phyloP scores from a whole-genome alignment of 1,140 invertebrate genomes.

The Ephestia elutella region DNA sequence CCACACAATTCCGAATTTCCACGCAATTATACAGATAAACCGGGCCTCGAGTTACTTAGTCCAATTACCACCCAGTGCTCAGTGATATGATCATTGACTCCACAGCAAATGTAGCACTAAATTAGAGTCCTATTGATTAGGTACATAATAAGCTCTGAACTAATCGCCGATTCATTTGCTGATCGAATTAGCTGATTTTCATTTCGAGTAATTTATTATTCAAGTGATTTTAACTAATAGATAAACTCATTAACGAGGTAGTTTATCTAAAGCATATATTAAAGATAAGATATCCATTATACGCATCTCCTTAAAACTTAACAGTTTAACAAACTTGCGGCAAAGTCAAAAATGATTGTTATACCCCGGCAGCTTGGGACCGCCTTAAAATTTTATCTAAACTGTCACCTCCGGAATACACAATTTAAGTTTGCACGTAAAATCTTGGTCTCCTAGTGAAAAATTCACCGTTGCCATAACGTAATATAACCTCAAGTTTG shows the following conservation, averaged over 20 bases:
- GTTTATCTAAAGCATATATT: no score
- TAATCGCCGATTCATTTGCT: background rate
- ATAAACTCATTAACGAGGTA: no score
- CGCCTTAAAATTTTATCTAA: slow-evolving; percentile 51
- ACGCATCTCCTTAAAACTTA: background rate
- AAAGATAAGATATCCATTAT: background rate
- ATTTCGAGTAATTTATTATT: no score
- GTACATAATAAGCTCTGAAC: background rate
- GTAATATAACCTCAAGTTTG: slow-evolving; percentile 48
- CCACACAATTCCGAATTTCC: slow-evolving; percentile 19
- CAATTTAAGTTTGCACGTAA: slow-evolving; percentile 65
- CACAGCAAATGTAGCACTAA: background rate
- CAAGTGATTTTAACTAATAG: no score
- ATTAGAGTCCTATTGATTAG: background rate
- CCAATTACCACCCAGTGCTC: background rate
- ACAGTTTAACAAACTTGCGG: background rate
- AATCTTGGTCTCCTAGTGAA: slow-evolving; percentile 45
- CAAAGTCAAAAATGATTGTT: slow-evolving; percentile 4
- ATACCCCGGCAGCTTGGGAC: slow-evolving; percentile 2
- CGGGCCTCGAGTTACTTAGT: slow-evolving; percentile 4
- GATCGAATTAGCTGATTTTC: background rate
- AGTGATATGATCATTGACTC: background rate
- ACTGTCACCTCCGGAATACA: slow-evolving; percentile 52
- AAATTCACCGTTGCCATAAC: slow-evolving; percentile 48
- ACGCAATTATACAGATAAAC: slow-evolving; percentile 25